A percentile compares a stretch with the other conserved stretches of the same genome.
phyloP scores from a whole-genome alignment of 2,113 vertebrate genomes.

The Engystomops pustulosus region DNA sequence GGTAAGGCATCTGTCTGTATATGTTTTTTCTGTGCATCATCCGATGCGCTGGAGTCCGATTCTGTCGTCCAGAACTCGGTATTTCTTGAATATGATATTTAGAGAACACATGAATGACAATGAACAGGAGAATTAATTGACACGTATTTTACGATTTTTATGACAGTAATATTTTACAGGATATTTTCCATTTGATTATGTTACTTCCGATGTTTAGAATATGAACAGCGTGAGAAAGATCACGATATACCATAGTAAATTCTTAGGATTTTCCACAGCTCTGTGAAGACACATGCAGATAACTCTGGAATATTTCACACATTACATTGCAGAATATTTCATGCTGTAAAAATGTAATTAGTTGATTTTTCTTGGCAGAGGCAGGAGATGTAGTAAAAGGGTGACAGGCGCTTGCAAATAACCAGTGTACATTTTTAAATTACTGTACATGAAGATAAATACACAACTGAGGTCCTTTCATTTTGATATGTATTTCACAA shows the following conservation, averaged over 20 bases:
- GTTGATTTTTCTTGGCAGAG: constrained; percentile 17
- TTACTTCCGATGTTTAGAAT: background rate
- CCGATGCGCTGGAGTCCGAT: too few relatives aligned
- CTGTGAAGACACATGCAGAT: constrained; percentile 4
- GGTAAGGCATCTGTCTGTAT: too few relatives aligned
- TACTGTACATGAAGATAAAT: too few relatives aligned
- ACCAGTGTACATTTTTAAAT: background rate
- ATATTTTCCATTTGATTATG: background rate
- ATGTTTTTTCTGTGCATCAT: too few relatives aligned
- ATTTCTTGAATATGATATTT: background rate
- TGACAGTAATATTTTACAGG: background rate
- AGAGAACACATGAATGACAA: background rate
- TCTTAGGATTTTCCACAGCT: constrained; percentile 5
- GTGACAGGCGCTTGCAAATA: background rate
- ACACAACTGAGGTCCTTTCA: too few relatives aligned
- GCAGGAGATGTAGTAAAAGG: background rate
- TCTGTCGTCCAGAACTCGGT: too few relatives aligned
- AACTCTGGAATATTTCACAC: constrained; percentile 19
- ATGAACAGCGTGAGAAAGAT: background rate
- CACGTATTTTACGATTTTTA: background rate
- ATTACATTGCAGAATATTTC: background rate
- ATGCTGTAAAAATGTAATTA: constrained; percentile 30
- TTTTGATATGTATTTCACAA: too few relatives aligned
- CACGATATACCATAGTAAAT: too few relatives aligned
- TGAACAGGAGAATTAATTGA: too few relatives aligned